phyloP scores from a whole-genome alignment of 2,888 invertebrate species.

The Macrosiphum euphorbiae region DNA sequence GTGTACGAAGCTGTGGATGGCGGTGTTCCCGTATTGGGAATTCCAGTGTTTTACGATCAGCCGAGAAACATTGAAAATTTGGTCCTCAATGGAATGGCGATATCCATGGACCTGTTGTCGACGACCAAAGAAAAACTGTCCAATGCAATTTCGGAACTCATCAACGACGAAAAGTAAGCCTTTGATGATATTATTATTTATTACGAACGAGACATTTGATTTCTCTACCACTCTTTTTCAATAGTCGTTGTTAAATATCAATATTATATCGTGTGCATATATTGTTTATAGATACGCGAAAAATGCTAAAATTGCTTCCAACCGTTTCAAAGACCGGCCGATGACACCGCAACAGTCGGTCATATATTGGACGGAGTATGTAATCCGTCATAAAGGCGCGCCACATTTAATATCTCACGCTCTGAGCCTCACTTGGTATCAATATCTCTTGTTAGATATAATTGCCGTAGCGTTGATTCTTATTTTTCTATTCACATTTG shows the following conservation, averaged over 20 bases:
- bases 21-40: constrained; percentile 17
- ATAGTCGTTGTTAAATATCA: background rate
- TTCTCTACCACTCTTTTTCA: background rate
- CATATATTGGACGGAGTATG: constrained; percentile 50
- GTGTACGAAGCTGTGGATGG: constrained; percentile 27
- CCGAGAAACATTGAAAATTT: constrained; percentile 36
- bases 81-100: constrained; percentile 19
- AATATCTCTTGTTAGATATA: constrained; percentile 9
- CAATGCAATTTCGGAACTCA: background rate
- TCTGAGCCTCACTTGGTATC: background rate
- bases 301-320: background rate
- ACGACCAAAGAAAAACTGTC: background rate
- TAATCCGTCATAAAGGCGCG: constrained; percentile 24
- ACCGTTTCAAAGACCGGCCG: constrained; percentile 18
- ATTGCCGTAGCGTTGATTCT: background rate
- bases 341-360: constrained; percentile 14
- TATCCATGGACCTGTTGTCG: constrained; percentile 2
- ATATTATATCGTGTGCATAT: background rate
- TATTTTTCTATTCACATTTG: background rate
- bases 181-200: background rate
- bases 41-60: constrained; percentile 40
- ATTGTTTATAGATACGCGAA: background rate
- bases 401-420: constrained; percentile 10
- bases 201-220: background rate
- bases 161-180: background rate